phyloP scores from a whole-genome alignment of 64 coral and sea anemone species.

The Orbicella faveolata region DNA sequence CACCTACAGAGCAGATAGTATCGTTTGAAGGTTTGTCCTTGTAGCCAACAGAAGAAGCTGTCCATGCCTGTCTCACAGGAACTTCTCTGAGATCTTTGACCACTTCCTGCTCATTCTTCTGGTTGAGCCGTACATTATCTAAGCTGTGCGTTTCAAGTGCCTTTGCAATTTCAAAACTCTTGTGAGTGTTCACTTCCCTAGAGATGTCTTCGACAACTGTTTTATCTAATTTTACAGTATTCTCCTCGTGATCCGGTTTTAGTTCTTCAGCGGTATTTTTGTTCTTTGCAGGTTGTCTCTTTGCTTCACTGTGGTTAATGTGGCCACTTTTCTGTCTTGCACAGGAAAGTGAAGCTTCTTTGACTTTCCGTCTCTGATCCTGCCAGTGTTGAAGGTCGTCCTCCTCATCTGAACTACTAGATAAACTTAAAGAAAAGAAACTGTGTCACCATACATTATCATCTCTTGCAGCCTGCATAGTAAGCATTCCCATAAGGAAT shows the following conservation, averaged over 20 bases:
- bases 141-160: neutral
- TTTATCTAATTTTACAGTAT: neutral
- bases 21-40: neutral
- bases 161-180: neutral
- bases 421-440: constrained; percentile 26
- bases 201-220: neutral
- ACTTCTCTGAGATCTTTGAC: neutral
- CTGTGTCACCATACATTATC: too few relatives aligned
- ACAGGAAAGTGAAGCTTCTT: constrained; percentile 18
- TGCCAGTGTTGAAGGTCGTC: constrained; percentile 51
- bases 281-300: neutral
- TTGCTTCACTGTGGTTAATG: neutral
- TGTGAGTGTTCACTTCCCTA: neutral
- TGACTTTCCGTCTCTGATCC: constrained; percentile 48
- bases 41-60: neutral
- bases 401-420: constrained; percentile 67
- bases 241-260: neutral
- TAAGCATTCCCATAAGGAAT: too few relatives aligned
- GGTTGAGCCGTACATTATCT: neutral
- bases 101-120: neutral
- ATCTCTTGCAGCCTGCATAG: too few relatives aligned
- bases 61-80: constrained; percentile 1
- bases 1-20: neutral
- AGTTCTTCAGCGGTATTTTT: neutral
- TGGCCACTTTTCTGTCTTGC: neutral